Base-by-base conservation (phyloP, 2,113 vertebrate species). In the Oncorhynchus mykiss region DNA sequence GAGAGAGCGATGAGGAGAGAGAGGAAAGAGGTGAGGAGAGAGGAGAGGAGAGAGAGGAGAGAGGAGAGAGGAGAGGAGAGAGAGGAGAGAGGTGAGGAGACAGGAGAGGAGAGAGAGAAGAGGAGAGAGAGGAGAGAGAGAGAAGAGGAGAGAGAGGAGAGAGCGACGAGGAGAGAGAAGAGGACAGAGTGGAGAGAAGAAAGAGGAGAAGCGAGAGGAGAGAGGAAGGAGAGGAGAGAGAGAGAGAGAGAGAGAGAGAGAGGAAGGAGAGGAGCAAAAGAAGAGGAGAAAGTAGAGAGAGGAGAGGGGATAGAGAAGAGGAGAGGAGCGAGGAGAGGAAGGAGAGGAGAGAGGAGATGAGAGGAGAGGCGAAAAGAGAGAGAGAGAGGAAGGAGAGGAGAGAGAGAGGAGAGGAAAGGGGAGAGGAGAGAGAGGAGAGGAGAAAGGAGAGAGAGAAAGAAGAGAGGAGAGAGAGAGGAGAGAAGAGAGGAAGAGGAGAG, bases 91-190 rank as follows among this genome's bases (percentile, higher is more conserved):
- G 29, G 5, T 4, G 27, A 29, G 27, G 3, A 3, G 2, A 2
- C 2, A 59, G 13, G 57, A n/a, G 57, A 20, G 18, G 18, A 60
- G 57, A 7, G 29, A 31, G 29, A 1, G 29, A 2, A 60, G 57
- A 31, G 57, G 1, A 5, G 13, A 13, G 4, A 31, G 29, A 5
- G 4, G 4, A 29, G 5, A 4, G 29, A 31, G 29, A 31, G 4
- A 31, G 57, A 14, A 1, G 18, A 31, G 29, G 25, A 31, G 4
- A 4, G 57, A 14, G 5, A 4, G 5, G 29, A 29, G 3, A 3
- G 2, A 29, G 27, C 3, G 95, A 79, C 22, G 60, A 78, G 72
- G 2, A 49, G 27, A 49, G 5, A 3, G 29, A 4, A 9, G 27
- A 51, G 13, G 29, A 25, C 3, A 4, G 27, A 29, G 29, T 1